Base-by-base conservation (phyloP, 2,888 invertebrate genomes). In the Opisthograptis luteolata region DNA sequence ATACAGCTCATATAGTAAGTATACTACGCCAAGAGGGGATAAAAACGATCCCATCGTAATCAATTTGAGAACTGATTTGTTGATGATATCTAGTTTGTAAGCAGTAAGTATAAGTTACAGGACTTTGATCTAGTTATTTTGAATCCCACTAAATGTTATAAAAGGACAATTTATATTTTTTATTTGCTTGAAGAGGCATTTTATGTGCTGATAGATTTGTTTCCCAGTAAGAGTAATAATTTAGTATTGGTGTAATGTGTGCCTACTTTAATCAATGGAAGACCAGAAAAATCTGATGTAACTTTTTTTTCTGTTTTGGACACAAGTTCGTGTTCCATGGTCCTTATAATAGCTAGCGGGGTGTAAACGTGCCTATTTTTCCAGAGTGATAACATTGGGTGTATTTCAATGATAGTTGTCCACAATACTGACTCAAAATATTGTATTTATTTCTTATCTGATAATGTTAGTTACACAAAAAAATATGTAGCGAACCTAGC, bases 61-160 rank as follows among this genome's bases (percentile, higher is more conserved):
- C 73, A 73, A 39, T 35, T 79, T 79, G 77, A 78, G 84, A 81
- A 87, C 84, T 87, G 86, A 86, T 75, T 76, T 79, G 74, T 82
- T 81, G 77, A 77, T 60, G 66, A 71, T 81, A 80, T 74, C 68
- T 85, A 86, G 85, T 71, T 58, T 73, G 57, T 86, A 87, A 84
- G 81, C 68, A 70, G 62, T 81, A 78, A 79, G 66, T 74, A 67
- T 86, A 86, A 81, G 76, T 72, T 70, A 72, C 73, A 68, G 60
- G 55, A 64, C 66, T 70, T 64, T 40, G 62, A 61, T 70, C 66
- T 69, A 71, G 60, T 69, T 67, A 62, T 65, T 70, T 69, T 60
- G 58, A 70, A 70, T 70, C 63, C 67, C 64, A 71, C 46, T 64
- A 62, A 59, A 36, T 45, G 57, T 55, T 62, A 61, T 57, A 58